Evolutionary conservation across 1,140 invertebrate genomes (phyloP).

Genomic region (Centruroides sculpturatus): DNA sequence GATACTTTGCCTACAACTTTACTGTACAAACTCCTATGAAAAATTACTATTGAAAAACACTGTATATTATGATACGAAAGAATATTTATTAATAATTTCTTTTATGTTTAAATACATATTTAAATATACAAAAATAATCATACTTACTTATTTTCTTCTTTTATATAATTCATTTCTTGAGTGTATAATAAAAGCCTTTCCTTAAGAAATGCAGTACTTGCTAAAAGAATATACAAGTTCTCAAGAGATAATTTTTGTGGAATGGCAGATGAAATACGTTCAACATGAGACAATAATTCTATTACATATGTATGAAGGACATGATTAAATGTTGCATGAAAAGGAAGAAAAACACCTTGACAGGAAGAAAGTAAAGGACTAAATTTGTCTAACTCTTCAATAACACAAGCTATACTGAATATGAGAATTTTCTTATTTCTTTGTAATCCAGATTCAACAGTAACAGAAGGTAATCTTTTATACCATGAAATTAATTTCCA

Average conservation of each 20-base stretch:
- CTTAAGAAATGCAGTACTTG: conserved; percentile 7
- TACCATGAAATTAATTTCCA: background rate
- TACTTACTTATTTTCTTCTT: background rate
- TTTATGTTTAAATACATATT: background rate
- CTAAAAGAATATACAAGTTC: conserved; percentile 1
- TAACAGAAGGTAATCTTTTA: conserved; percentile 2
- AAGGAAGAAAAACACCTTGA: conserved; percentile 4
- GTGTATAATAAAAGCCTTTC: conserved; percentile 1
- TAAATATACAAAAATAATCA: background rate
- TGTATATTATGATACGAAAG: no score
- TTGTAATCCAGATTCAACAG: background rate
- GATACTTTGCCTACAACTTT: no score
- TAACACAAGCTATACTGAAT: background rate
- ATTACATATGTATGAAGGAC: conserved; percentile 11
- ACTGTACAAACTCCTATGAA: no score
- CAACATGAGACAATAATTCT: conserved; percentile 4
- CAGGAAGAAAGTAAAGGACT: background rate
- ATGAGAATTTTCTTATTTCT: background rate
- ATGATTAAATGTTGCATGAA: conserved; percentile 9
- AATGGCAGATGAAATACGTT: background rate
- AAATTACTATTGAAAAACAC: no score
- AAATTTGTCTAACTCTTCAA: conserved; percentile 7
- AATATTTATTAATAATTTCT: no score
- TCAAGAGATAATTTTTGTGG: background rate
- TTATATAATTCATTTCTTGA: background rate